phyloP scores from a whole-genome alignment of 2,797 vertebrate species.

The Arnoldichthys spilopterus region DNA sequence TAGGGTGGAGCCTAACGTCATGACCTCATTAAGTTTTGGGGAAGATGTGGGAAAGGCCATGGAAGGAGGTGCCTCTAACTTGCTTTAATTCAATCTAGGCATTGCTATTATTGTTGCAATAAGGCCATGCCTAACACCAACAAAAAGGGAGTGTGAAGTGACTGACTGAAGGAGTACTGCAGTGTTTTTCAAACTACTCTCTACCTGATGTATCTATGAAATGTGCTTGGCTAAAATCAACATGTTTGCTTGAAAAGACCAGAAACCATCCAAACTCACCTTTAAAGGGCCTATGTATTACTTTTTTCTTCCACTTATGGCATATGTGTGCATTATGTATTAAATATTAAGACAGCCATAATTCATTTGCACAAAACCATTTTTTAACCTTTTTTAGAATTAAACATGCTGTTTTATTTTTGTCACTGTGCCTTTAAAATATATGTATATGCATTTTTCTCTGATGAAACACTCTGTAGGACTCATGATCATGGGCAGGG shows the following conservation, averaged over 20 bases:
- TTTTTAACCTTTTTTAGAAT: no score
- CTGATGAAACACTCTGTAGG: no score
- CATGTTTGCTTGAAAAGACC: neutral
- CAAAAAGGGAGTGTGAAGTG: neutral
- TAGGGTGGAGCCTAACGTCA: conserved; percentile 68
- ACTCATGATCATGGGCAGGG: no score
- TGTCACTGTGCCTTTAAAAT: no score
- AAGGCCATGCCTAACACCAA: neutral
- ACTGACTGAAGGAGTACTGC: neutral
- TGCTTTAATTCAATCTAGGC: conserved; percentile 30
- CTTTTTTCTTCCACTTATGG: neutral
- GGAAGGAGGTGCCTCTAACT: conserved; percentile 35
- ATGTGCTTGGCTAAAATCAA: neutral
- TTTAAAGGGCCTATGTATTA: neutral
- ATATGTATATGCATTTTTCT: no score
- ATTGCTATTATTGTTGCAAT: conserved; percentile 16
- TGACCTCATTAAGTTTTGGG: conserved; percentile 54
- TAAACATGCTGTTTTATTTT: no score
- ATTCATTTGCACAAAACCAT: no score
- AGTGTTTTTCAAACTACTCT: neutral
- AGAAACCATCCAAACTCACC: neutral
- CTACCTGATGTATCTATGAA: neutral
- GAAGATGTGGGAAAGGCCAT: conserved; percentile 40
- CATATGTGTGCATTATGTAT: no score
- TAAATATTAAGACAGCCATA: no score